These are phyloP conservation scores for Pimpla rufipes DNA, from an alignment of 2,888 invertebrate species.

Conservation along the genomic window DNA sequence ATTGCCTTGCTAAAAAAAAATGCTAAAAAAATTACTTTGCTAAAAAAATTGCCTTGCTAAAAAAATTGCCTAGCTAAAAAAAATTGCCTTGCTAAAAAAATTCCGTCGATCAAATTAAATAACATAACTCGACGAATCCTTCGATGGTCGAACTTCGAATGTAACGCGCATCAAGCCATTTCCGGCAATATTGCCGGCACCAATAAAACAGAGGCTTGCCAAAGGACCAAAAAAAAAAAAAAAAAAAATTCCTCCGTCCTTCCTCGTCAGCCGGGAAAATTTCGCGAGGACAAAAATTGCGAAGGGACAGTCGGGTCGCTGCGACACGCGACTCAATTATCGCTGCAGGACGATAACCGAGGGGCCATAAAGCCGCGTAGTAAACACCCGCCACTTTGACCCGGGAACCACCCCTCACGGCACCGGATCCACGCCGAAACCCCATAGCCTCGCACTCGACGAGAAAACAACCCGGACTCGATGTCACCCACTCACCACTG, in stretches of 20 bases:
- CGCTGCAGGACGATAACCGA: conserved; percentile 7
- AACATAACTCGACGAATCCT: conserved; percentile 9
- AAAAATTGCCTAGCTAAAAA: too few species aligned
- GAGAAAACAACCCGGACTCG: not conserved
- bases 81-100: not conserved
- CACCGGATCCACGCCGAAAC: conserved; percentile 67
- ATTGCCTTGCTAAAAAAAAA: too few species aligned
- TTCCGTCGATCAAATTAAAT: not conserved
- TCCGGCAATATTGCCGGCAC: conserved; percentile 31
- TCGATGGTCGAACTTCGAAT: conserved; percentile 1
- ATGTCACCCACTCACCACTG: conserved; percentile 87
- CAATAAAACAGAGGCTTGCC: not conserved
- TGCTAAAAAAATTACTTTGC: too few species aligned
- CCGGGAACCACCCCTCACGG: conserved; percentile 70
- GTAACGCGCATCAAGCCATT: not conserved
- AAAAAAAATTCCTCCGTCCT: not conserved
- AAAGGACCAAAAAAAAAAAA: not conserved
- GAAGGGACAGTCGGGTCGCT: not conserved
- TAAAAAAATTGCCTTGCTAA: too few species aligned
- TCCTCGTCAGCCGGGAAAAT: not conserved
- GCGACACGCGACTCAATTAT: conserved; percentile 14
- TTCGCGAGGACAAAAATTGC: not conserved
- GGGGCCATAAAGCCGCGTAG: conserved; percentile 58
- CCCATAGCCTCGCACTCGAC: conserved; percentile 14
- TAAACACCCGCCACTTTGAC: conserved; percentile 77